Base-by-base conservation (phyloP, 2,113 vertebrate species). In the Nyctibius bracteatus region DNA sequence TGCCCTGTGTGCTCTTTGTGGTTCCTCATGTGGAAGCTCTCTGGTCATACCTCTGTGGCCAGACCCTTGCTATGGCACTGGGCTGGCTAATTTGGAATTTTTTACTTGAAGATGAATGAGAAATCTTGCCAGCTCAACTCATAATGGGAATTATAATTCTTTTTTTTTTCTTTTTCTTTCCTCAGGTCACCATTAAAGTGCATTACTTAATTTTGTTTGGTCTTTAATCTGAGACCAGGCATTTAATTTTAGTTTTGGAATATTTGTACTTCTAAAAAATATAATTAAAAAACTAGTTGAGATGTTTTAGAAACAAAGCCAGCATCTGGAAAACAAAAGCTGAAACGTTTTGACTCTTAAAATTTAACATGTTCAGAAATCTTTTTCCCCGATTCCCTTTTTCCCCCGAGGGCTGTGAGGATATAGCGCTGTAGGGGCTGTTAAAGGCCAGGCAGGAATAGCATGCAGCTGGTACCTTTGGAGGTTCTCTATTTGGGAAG, bases 401-500 rank as follows among this genome's bases (percentile, higher is more conserved):
- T 35, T 15, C 12, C 39, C 39, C 51, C 1, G 1, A 79, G 35
- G 28, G n/a, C 54, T 70, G 30, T 44, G 75, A 89, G 51, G 31
- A 4, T 33, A 9, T 16, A 52, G 44, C 1, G 2, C 31, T 43
- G 15, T 12, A 51, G 46, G 37, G 25, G 13, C 43, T 79, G 37
- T 24, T 74, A 61, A 79, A 75, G n/a, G 28, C 35, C 21, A 21
- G 51, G 18, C n/a, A 74, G 39, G 54, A 75, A 12, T 14, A 61
- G 44, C 5, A 43, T 44, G 10, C 37, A 55, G 21, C 33, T 3
- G 0, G 92, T 93, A 99, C 99, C 99, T 99, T 91, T 98, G 98
- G 65, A 99, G 88, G 14, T 95, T 96, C 77, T 97, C 95, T 67
- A 99, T 99, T 97, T 99, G 98, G 22, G 97, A 95, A 5, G 95